Evolutionary conservation across 2,797 vertebrate genomes (phyloP), one percentile per base, ranked within the genome.

Genomic region (Phalloptychus januarius): DNA sequence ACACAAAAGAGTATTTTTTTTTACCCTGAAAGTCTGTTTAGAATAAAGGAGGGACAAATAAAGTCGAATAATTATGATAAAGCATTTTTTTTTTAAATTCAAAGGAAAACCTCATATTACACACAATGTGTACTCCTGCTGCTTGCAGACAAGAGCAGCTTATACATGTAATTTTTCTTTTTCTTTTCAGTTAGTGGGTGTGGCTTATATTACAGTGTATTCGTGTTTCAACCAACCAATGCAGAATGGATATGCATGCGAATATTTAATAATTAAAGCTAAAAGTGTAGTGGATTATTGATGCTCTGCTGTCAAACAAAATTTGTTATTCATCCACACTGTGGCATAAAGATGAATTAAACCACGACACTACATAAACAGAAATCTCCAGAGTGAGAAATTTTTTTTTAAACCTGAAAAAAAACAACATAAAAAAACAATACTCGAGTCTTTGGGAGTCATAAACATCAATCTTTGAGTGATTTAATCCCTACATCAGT

Each of bases 401-500:
- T 52, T 1, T 25, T 1, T 25, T 23, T 67, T 67, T 67, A 40
- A 38, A 38, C 36, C 20, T 25, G 11, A 18, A 10, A 40, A 40
- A 40, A 67, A 67, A 25, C 11, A 40, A 38, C 36, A 25, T 25
- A 67, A 3, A 67, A 67, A 38, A 31, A 58, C 61, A 65, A 65
- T 38, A 40, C 16, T 38, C 0, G 33, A 36, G 61, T 65, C 31
- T 40, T 52, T 40, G 63, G 63, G 36, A 67, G 18, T 40, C 36
- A 40, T 67, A 6, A 67, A 67, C 23, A 16, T 23, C 20, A 5
- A 25, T 40, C 36, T 67, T 25, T 67, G 36, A 25, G 33, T 36
- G 61, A 18, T 65, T 65, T 65, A 65, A 65, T 65, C 61, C 61
- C 16, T 65, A 18, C 36, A 67, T 20, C 63, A 67, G 63, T 40